phyloP scores from a whole-genome alignment of 2,797 vertebrate species.

The Urocyon cinereoargenteus region DNA sequence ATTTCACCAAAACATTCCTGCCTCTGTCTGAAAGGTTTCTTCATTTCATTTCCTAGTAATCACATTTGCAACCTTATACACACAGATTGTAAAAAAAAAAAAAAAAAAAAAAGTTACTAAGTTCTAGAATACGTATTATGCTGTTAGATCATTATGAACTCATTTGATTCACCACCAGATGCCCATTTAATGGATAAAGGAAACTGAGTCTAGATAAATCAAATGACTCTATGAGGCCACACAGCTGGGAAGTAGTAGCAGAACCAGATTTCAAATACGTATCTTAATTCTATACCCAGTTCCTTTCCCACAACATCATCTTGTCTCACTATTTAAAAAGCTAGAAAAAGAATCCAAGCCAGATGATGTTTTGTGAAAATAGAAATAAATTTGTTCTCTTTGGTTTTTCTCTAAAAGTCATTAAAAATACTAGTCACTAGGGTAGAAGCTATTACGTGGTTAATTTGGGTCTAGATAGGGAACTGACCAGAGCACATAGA shows the following conservation, averaged over 20 bases:
- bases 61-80: background rate
- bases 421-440: slow-evolving; percentile 61
- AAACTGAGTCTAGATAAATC: background rate
- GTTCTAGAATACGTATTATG: background rate
- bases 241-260: background rate
- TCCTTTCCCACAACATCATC: background rate
- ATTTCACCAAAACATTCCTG: slow-evolving; percentile 48
- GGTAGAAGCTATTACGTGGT: slow-evolving; percentile 63
- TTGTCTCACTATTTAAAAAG: slow-evolving; percentile 48
- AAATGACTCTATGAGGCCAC: background rate
- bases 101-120: background rate
- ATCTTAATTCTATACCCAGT: background rate
- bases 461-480: slow-evolving; percentile 66
- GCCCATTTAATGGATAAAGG: background rate
- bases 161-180: background rate
- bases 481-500: slow-evolving; percentile 63
- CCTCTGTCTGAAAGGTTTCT: slow-evolving; percentile 25
- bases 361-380: slow-evolving; percentile 53
- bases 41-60: background rate
- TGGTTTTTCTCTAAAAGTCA: slow-evolving; percentile 70
- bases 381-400: slow-evolving; percentile 61
- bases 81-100: background rate
- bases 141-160: background rate
- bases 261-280: slow-evolving; percentile 9
- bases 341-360: slow-evolving; percentile 62